phyloP scores from a whole-genome alignment of 2,797 vertebrate genomes.

The Halcyon leucocephala region DNA sequence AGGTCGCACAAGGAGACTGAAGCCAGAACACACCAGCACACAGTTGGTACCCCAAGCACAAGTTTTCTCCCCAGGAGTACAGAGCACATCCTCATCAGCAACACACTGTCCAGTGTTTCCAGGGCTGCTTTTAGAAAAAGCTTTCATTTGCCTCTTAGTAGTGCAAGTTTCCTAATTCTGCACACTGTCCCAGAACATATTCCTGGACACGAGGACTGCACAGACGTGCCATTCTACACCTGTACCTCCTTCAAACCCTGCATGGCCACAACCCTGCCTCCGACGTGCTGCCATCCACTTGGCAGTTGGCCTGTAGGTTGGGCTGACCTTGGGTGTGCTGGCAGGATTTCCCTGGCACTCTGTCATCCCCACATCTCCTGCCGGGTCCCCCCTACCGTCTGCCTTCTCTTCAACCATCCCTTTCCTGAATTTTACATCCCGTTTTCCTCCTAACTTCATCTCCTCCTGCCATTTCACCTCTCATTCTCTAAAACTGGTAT shows the following conservation, averaged over 20 bases:
- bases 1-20: background rate
- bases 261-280: constrained; percentile 43
- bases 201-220: background rate
- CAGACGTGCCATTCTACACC: background rate
- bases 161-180: background rate
- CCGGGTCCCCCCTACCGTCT: background rate
- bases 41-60: background rate
- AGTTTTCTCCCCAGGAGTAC: background rate
- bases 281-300: constrained; percentile 38
- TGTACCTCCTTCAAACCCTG: constrained; percentile 47
- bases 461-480: background rate
- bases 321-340: constrained; percentile 73
- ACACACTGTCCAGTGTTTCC: background rate
- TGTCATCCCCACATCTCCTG: constrained; percentile 62
- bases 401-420: constrained; percentile 11
- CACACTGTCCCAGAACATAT: background rate
- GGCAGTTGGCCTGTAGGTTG: constrained; percentile 72
- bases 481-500: background rate
- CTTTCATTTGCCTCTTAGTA: background rate
- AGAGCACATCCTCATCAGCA: background rate
- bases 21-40: background rate
- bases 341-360: constrained; percentile 72
- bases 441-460: constrained; percentile 40
- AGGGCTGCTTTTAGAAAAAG: background rate
- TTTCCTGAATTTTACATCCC: constrained; percentile 19